A percentile compares a stretch with the other conserved stretches of the same genome.
These are phyloP conservation scores for Chrysopilus asiliformis DNA, from an alignment of 2,888 invertebrate species.

Conservation along the genomic window DNA sequence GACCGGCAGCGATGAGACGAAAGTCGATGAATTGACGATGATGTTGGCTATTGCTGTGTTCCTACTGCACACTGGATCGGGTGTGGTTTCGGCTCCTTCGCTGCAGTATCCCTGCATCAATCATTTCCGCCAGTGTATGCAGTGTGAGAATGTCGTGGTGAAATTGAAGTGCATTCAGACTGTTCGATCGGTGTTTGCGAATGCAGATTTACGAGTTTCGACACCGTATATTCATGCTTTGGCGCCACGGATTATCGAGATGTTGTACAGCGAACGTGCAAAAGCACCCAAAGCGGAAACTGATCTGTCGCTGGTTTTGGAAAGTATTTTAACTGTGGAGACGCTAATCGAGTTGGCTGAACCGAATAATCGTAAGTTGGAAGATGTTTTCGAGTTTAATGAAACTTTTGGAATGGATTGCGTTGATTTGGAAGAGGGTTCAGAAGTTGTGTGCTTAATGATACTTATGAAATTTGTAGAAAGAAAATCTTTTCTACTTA, in stretches of 20 bases:
- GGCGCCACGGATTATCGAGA: constrained; percentile 65
- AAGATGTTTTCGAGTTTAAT: too few relatives aligned
- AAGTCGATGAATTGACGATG: constrained; percentile 73
- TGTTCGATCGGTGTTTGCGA: constrained; percentile 60
- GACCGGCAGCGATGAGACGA: constrained; percentile 55
- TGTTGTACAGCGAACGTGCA: constrained; percentile 50
- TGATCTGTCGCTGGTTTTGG: constrained; percentile 57
- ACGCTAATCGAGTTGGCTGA: constrained; percentile 58
- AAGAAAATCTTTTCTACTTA: too few relatives aligned
- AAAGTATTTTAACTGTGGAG: constrained; percentile 62
- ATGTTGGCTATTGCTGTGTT: constrained; percentile 82
- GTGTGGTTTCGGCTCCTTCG: constrained; percentile 63
- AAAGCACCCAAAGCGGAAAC: constrained; percentile 47
- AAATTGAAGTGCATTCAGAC: constrained; percentile 68
- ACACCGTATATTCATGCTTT: constrained; percentile 71
- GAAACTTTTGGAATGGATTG: too few relatives aligned
- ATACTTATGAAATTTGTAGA: too few relatives aligned
- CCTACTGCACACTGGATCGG: constrained; percentile 66
- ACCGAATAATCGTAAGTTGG: constrained; percentile 67
- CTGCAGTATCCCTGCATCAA: constrained; percentile 85
- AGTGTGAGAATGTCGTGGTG: constrained; percentile 50
- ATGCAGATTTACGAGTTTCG: constrained; percentile 53
- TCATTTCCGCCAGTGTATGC: constrained; percentile 75
- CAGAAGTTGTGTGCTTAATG: too few relatives aligned
- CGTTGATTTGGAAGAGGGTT: too few relatives aligned